phyloP scores from a whole-genome alignment of 2,888 invertebrate genomes.

The Apantesis nais region DNA sequence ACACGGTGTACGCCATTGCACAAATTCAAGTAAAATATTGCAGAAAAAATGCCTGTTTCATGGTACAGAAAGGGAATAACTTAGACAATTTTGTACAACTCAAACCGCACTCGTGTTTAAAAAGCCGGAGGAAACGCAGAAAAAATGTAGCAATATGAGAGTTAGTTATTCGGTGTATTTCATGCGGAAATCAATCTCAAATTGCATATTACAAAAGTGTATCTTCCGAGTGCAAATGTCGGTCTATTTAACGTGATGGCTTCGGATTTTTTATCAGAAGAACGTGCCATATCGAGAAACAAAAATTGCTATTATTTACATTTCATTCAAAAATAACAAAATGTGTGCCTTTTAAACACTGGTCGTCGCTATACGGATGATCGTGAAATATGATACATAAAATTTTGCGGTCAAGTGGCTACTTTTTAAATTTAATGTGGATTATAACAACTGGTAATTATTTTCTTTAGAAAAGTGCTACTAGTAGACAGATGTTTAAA shows the following conservation, averaged over 20 bases:
- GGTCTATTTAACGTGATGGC: constrained; percentile 36
- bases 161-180: constrained; percentile 73
- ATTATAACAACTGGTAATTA: constrained; percentile 68
- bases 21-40: constrained; percentile 55
- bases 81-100: constrained; percentile 50
- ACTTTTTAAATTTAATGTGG: constrained; percentile 51
- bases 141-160: constrained; percentile 72
- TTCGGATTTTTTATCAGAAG: constrained; percentile 29
- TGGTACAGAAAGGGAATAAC: constrained; percentile 43
- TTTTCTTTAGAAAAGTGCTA: constrained; percentile 55
- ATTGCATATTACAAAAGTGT: constrained; percentile 75
- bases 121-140: constrained; percentile 62
- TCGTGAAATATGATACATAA: constrained; percentile 64
- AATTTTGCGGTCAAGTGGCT: constrained; percentile 74
- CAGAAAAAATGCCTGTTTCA: constrained; percentile 43
- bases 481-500: constrained; percentile 61
- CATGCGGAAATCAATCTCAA: constrained; percentile 84
- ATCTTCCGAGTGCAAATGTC: constrained; percentile 71
- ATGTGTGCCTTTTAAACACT: constrained; percentile 42
- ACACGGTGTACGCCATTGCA: constrained; percentile 57
- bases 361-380: constrained; percentile 73
- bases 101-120: constrained; percentile 64
- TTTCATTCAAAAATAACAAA: constrained; percentile 39
- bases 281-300: constrained; percentile 37
- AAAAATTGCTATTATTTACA: constrained; percentile 36